Base-by-base conservation (phyloP, 2,888 invertebrate species). In the Erebia ligea region DNA sequence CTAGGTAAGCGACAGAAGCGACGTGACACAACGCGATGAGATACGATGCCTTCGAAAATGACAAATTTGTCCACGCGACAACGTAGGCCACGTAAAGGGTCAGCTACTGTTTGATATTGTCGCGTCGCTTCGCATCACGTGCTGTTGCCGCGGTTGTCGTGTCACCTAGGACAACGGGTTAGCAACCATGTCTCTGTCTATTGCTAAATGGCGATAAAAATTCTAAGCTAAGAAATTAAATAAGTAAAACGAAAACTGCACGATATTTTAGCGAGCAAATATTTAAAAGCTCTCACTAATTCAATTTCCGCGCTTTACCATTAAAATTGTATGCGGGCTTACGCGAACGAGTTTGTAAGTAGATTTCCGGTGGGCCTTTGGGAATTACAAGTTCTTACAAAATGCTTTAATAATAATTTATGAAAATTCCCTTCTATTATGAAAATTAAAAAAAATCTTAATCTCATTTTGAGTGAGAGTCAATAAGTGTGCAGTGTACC, bases 321-420 rank as follows among this genome's bases (percentile, higher is more conserved):
- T 68, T 66, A 66, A 66, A 71, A 59, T 71, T 68, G 66, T 52
- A 66, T 25, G 50, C 40, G 56, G 21, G 57, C 62, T 72, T 69
- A 68, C 68, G 62, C 42, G 68, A 69, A 48, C 42, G 40, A 68
- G 68, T 68, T 69, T 68, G 48, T 73, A 69, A 72, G 72, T 74
- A 73, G 70, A 72, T 70, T 75, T 54, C 57, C 34, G 45, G 66
- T 67, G 45, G 17, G 40, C 52, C 50, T 54, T 54, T 52, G 54
- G 17, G 17, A 54, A 54, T 65, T 54, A 19, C 17, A 17, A 42
- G 17, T 61, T 57, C 15, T 57, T 34, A 25, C 17, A 42, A 61
- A 42, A 45, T 61, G 19, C 13, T 42, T 57, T 13, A 57, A 57
- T 57, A 15, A 57, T 13, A 21, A 13, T 50, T 50, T 6, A n/a